Base-by-base conservation (phyloP, 2,113 vertebrate species). In the Echinops telfairi region DNA sequence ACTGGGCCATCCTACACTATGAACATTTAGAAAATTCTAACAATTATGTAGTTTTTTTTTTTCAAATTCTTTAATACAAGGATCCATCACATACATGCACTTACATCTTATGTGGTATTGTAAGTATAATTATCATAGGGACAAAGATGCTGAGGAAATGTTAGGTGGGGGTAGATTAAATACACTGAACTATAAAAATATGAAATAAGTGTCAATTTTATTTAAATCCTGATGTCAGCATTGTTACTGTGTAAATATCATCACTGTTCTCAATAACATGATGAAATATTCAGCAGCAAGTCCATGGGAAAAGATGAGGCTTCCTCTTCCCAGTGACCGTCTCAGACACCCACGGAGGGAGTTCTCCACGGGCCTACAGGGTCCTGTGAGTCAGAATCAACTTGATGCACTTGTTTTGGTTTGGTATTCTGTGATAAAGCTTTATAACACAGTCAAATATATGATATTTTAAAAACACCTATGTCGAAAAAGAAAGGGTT, bases 91-190 rank as follows among this genome's bases (percentile, higher is more conserved):
- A 93, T 95, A 80, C 2, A 36, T 68, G 71, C 71, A 95, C 86
- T 96, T 94, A 95, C 88, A 90, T 71, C 58, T 90, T 86, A 68
- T 31, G 43, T 38, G 93, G 62, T 85, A 94, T 92, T 95, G 94
- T 92, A 95, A 93, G 73, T 81, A 94, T n/a, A 93, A 80, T 60
- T 36, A 90, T 70, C 80, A 70, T 22, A 90, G 73, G 57, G 90
- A 94, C 25, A 94, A 91, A 88, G 73, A 4, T 88, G 1, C 82
- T 90, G 92, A 86, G 82, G 62, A 81, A 95, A 93, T 60, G 33
- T 81, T 93, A 83, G 81, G 38, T 23, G 80, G 79, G 38, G 16
- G 71, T 86, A 7, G 64, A 78, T 75, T 92, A 79, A 79, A 77
- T 70, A 68, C 70, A 71, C 75, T 62, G 6, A 15, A 62, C 5